Evolutionary conservation across 92 coral and sea anemone species (phyloP).

Genomic region (Virgularia gustaviana): DNA sequence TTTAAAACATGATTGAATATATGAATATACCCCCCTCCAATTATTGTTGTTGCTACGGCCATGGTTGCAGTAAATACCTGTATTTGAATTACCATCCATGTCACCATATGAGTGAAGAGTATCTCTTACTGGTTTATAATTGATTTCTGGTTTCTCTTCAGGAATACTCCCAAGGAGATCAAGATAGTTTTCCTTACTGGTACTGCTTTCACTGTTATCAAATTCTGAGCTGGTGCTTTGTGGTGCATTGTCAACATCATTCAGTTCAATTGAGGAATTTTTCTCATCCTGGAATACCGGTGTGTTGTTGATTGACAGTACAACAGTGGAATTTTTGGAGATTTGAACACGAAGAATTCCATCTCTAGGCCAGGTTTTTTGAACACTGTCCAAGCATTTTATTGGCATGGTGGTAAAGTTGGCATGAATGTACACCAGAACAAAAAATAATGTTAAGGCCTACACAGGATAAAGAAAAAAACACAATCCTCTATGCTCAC

Average conservation of each 20-base stretch:
- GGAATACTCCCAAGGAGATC: slow-evolving; percentile 45
- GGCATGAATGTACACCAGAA: slow-evolving; percentile 89
- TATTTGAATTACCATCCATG: slow-evolving; percentile 51
- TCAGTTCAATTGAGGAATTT: slow-evolving; percentile 17
- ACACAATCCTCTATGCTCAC: background rate
- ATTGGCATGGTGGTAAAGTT: slow-evolving; percentile 94
- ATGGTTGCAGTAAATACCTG: no score
- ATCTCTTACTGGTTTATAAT: slow-evolving; percentile 70
- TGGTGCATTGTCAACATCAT: slow-evolving; percentile 32
- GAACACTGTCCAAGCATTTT: slow-evolving; percentile 81
- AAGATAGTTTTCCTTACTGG: slow-evolving; percentile 38
- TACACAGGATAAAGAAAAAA: slow-evolving; percentile 31
- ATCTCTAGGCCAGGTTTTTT: slow-evolving; percentile 94
- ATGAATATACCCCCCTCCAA: no score
- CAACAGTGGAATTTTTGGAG: slow-evolving; percentile 58
- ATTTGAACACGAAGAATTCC: slow-evolving; percentile 87
- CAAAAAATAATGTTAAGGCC: slow-evolving; percentile 84
- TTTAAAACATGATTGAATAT: no score
- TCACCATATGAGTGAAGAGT: slow-evolving; percentile 69
- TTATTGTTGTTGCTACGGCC: no score
- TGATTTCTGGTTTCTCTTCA: slow-evolving; percentile 61
- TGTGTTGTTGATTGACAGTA: slow-evolving; percentile 57
- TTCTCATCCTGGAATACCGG: slow-evolving; percentile 21
- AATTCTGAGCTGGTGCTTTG: slow-evolving; percentile 30
- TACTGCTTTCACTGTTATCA: slow-evolving; percentile 12